phyloP scores from a whole-genome alignment of 2,797 vertebrate genomes.

The Champsocephalus gunnari region DNA sequence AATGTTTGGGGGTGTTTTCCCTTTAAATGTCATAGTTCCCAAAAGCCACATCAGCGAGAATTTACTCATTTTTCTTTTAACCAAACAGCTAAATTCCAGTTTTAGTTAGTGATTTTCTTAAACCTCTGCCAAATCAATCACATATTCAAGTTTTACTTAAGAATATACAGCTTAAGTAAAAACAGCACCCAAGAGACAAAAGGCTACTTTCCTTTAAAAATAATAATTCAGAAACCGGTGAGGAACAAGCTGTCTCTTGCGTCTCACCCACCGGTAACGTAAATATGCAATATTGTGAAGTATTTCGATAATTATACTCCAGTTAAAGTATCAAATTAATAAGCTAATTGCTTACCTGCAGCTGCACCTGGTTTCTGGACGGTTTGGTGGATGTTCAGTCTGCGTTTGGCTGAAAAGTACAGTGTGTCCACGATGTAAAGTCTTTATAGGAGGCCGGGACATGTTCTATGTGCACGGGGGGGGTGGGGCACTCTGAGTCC shows the following conservation, averaged over 20 bases:
- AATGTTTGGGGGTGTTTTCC: neutral
- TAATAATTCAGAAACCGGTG: neutral
- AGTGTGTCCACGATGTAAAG: conserved; percentile 34
- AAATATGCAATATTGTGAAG: neutral
- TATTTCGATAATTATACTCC: neutral
- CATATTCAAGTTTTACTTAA: neutral
- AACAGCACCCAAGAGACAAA: neutral
- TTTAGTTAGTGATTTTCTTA: neutral
- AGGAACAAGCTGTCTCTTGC: neutral
- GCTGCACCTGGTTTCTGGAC: neutral
- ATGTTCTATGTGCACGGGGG: conserved; percentile 44
- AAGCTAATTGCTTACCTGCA: conserved; percentile 49
- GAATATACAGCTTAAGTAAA: neutral
- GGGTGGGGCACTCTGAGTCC: conserved; percentile 55
- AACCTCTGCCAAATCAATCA: neutral
- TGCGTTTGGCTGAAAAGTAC: neutral
- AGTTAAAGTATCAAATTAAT: neutral
- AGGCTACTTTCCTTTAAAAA: neutral
- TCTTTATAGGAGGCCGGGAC: conserved; percentile 65
- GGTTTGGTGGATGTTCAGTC: neutral
- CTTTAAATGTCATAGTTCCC: conserved; percentile 1
- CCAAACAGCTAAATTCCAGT: neutral
- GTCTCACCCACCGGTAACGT: neutral
- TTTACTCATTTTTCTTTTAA: neutral
- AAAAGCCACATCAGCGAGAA: neutral